Base-by-base conservation (phyloP, 1,140 invertebrate species). In the Probaryconus sp. region DNA sequence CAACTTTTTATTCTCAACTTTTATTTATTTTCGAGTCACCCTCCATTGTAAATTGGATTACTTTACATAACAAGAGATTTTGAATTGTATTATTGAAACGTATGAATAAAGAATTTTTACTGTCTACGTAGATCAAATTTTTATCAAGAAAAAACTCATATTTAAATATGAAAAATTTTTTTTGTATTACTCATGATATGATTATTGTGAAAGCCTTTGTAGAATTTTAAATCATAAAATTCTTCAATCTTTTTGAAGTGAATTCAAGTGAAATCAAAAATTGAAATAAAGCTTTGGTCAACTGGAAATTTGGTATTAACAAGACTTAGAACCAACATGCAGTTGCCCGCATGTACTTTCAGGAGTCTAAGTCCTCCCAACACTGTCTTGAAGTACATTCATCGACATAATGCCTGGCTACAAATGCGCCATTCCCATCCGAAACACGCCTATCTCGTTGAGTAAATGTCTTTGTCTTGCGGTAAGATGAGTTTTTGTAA, bases 361-460 rank as follows among this genome's bases (percentile, higher is more conserved):
- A n/a, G 3, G 1, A 50, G 14, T 40, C 11, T 28, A 18, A 30
- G 10, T 37, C 11, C 40, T 13, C n/a, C 38, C 48, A 37, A 31
- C 33, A 47, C 61, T 65, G 38, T 45, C 24, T 35, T 51, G 21
- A 37, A 68, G 47, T 68, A 68, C 30, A 68, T 68, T 68, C 51
- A 68, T 58, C 64, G 64, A 68, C 64, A 60, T 68, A 68, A 68
- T 68, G 64, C 47, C 47, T 51, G 28, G 35, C 53, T 58, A 45
- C 35, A 24, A 60, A 58, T 51, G 53, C 47, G 18, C 65, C 55
- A 69, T 69, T 69, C 51, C 55, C 37, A 61, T 55, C 65, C 48
- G 40, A 70, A 70, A 61, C 55, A 70, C 48, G 48, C 53, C 65
- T 69, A 69, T 70, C 56, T 61, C 40, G 31, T 70, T 70, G 18